Base-by-base conservation (phyloP, 2,113 vertebrate species). In the Pitta sordida region DNA sequence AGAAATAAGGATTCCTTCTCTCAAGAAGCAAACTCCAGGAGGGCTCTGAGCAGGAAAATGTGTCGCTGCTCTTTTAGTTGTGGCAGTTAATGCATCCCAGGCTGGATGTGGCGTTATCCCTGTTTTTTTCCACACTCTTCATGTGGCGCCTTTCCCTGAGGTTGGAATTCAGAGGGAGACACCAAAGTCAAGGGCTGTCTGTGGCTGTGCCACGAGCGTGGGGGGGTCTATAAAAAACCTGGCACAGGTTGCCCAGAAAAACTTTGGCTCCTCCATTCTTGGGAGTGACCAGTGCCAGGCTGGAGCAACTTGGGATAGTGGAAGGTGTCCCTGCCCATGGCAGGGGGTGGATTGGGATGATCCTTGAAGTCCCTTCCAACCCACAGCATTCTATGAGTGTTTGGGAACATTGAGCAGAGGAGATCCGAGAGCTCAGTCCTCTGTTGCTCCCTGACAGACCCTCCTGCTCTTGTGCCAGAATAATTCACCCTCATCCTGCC, bases 101-200 rank as follows among this genome's bases (percentile, higher is more conserved):
- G 13, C 39, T 64, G 30, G 30, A 6, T 59, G n/a, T 44, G 10
- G 8, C 4, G 2, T 76, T 51, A 36, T 49, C 52, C 64, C 9
- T 2, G 1, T 2, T 37, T 58, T 17, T 44, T 56, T 27, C 55
- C n/a, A n/a, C n/a, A n/a, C 1, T 59, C 51, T 43, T n/a, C 11
- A 23, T 30, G 43, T 20, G 9, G 23, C 1, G 3, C 30, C n/a
- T 52, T 52, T 53, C 27, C 62, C 27, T 48, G 5, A 0, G 1
- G 8, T 17, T 44, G 27, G 52, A 71, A 62, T 29, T 16, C 7
- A 1, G 17, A 75, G 34, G 19, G 24, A 24, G 34, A 14, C 7
- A 1, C 14, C 27, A 8, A 6, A 9, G 3, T 27, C 15, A 24
- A 19, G 70, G 43, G 17, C 36, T 46, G 6, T 30, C 73, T 16